Evolutionary conservation across 2,113 vertebrate species (phyloP), one percentile per base, ranked within the genome.

Genomic region (Ramphastos sulfuratus): DNA sequence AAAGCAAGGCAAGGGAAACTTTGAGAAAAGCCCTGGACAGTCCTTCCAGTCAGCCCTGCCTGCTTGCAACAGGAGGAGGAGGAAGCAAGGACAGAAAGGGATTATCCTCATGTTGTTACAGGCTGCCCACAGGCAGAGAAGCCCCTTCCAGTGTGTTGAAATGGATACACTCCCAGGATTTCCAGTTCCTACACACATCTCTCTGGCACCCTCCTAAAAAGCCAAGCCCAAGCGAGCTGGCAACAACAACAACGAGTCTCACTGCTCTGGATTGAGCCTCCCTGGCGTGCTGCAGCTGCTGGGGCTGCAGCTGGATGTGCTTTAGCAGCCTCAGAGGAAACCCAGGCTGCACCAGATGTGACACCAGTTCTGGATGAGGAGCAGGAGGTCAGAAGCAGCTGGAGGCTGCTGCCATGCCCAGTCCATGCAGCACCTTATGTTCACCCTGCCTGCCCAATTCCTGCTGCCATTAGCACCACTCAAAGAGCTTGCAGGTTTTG

Each of bases 141-240:
- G 79, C 21, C 39, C 18, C 31, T 91, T 95, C 87, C 78, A 95
- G 65, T 9, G 33, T 84, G 59, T 50, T 77, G 83, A 93, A 70
- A 88, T 55, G 30, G 89, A 69, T 85, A 61, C 30, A 44, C 23
- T 87, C 9, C 3, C 24, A 91, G 63, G n/a, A 85, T 85, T 95
- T 94, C 35, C 56, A 66, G 63, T 87, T 89, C 63, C 82, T 82
- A 73, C 55, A 79, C 55, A 66, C 8, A 8, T 52, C 84, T 12
- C 23, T 85, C 67, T 85, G 59, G n/a, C 71, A 76, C 42, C 24
- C 30, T 91, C 48, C 72, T 67, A 28, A 10, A 23, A 85, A 72
- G 66, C 1, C 20, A 50, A 18, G 14, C 10, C n/a, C 16, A 67
- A 82, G 56, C 44, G 70, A 84, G 31, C 25, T 72, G 63, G 39